A percentile compares a stretch with the other conserved stretches of the same genome.
These are phyloP conservation scores for Celastrina argiolus DNA, from an alignment of 2,888 invertebrate species.

Conservation along the genomic window DNA sequence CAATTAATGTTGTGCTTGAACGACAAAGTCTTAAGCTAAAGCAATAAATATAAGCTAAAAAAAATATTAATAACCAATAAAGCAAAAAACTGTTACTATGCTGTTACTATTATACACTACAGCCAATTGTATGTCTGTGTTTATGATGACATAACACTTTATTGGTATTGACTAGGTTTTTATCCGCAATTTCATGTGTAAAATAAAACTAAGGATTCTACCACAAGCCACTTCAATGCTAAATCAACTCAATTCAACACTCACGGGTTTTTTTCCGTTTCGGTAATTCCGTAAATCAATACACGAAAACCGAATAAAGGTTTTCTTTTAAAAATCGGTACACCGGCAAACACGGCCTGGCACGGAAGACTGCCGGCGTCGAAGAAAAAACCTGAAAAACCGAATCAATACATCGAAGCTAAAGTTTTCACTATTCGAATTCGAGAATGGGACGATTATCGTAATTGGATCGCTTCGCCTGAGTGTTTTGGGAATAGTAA, in stretches of 20 bases:
- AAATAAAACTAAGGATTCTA: no score
- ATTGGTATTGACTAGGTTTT: no score
- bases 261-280: neutral
- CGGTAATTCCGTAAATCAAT: neutral
- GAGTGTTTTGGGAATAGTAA: neutral
- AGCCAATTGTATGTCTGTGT: no score
- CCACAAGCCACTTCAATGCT: no score
- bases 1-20: no score
- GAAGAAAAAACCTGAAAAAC: slow-evolving; percentile 35
- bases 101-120: no score
- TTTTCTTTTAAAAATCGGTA: slow-evolving; percentile 11
- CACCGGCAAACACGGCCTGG: slow-evolving; percentile 34
- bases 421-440: slow-evolving; percentile 31
- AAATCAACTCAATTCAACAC: neutral
- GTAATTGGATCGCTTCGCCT: slow-evolving; percentile 5
- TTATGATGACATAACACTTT: no score
- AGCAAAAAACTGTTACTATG: no score
- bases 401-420: slow-evolving; percentile 38
- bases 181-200: no score
- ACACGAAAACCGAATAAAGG: slow-evolving; percentile 5
- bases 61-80: no score
- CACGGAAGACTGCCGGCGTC: slow-evolving; percentile 33
- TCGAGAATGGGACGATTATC: slow-evolving; percentile 2
- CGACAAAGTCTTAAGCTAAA: no score
- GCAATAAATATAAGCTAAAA: no score